Evolutionary conservation across 2,113 vertebrate species (phyloP), one percentile per base, ranked within the genome.

Genomic region (Trogon melanurus): DNA sequence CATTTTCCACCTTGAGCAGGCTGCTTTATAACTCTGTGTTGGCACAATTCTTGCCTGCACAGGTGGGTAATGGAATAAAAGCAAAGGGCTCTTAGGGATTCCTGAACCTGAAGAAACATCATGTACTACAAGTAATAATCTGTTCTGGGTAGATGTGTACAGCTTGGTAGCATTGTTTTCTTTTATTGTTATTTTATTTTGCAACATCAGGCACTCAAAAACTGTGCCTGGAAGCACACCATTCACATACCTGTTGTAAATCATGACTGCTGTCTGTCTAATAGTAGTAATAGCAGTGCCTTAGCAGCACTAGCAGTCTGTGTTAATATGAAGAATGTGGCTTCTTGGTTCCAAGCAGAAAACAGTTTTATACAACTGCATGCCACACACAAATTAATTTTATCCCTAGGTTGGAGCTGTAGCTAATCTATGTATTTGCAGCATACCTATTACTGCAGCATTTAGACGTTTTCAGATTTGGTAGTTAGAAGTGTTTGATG

Each of bases 401-500:
- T 86, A 64, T 88, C 23, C 51, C 38, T 85, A 44, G 29, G 72
- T 92, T 61, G 60, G 15, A 94, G 61, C 50, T 88, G 30, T 54
- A 54, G 58, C 57, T 93, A 61, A 82, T 85, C 69, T 74, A 21
- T 61, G 32, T 29, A 54, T 83, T 91, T 81, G 30, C 71, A 91
- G 48, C 30, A 56, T 54, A 71, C 20, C 53, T 89, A 66, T 82
- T 89, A 72, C 54, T 75, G 25, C 47, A 87, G 45, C 36, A 62
- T 71, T 94, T 83, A 89, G 25, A 66, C 16, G 50, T 32, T 89
- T 95, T 88, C 66, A 60, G 36, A 54, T 58, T 80, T 85, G 45
- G 34, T 72, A 44, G 74, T 92, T 79, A 71, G 71, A 90, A 80
- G 29, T n/a, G 58, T 85, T 89, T 94, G 87, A 64, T 81, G 45